Evolutionary conservation across 2,888 invertebrate genomes (phyloP).

Genomic region (Coelogynopora nodosa): DNA sequence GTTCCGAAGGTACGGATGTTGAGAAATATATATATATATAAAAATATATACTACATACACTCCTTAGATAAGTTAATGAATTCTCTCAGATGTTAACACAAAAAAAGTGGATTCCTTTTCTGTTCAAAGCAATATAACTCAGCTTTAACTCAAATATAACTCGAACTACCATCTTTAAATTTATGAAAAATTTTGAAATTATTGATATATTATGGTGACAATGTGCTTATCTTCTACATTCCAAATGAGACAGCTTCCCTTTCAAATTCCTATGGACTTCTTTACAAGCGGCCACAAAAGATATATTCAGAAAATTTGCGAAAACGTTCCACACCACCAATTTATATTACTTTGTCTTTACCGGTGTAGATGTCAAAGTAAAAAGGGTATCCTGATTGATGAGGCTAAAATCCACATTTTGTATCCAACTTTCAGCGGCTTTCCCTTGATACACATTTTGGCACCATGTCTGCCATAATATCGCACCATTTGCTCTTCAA

Average conservation of each 20-base stretch:
- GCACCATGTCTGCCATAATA: constrained; percentile 54
- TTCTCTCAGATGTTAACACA: too few species aligned
- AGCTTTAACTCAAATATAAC: too few species aligned
- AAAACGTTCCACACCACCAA: constrained; percentile 14
- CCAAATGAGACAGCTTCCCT: constrained; percentile 4
- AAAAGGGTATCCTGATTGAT: constrained; percentile 32
- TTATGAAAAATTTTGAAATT: constrained; percentile 17
- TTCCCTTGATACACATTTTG: constrained; percentile 50
- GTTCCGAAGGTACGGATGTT: too few species aligned
- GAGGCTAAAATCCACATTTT: constrained; percentile 49
- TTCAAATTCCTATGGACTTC: constrained; percentile 12
- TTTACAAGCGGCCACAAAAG: constrained; percentile 7
- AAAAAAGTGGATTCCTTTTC: too few species aligned
- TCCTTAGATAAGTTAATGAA: too few species aligned
- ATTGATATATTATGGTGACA: neutral
- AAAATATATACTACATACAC: too few species aligned
- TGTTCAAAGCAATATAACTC: too few species aligned
- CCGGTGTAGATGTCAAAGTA: constrained; percentile 26
- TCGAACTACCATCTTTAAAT: constrained; percentile 4
- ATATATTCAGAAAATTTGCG: constrained; percentile 13
- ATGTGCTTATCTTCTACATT: constrained; percentile 9
- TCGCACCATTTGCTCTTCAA: constrained; percentile 58
- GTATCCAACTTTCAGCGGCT: constrained; percentile 51
- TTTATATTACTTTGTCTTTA: neutral
- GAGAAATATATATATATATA: too few species aligned